Conservation (phyloP, 1,140 invertebrate genomes). For the Panonychus citri region DNA sequence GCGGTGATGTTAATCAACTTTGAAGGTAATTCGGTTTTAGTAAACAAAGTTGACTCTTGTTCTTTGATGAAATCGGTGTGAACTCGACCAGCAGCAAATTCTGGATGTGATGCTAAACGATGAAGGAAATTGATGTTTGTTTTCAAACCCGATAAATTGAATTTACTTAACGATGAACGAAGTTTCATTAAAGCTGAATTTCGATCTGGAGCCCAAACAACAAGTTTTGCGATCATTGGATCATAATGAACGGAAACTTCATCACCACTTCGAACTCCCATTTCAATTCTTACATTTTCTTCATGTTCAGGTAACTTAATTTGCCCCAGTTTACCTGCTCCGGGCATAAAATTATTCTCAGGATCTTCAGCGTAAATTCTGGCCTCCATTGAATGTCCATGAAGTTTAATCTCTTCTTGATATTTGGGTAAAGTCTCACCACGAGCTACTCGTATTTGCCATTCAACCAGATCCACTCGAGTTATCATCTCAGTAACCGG, state of each 20-base stretch:
- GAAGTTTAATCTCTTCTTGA: slow-evolving; percentile 49
- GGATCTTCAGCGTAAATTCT: slow-evolving; percentile 90
- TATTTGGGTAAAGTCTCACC: slow-evolving; percentile 52
- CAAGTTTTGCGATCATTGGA: slow-evolving; percentile 97
- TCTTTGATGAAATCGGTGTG: slow-evolving; percentile 90
- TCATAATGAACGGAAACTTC: slow-evolving; percentile 95
- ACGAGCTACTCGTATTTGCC: slow-evolving; percentile 65
- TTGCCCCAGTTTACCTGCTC: slow-evolving; percentile 31
- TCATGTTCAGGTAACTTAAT: neutral
- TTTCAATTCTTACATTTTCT: slow-evolving; percentile 17
- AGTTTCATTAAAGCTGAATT: slow-evolving; percentile 55
- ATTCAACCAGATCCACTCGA: slow-evolving; percentile 82
- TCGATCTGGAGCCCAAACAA: slow-evolving; percentile 75
- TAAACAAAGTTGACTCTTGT: slow-evolving; percentile 48
- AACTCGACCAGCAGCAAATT: slow-evolving; percentile 64
- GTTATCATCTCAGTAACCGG: slow-evolving; percentile 96
- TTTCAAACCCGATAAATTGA: slow-evolving; percentile 74
- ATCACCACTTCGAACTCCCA: slow-evolving; percentile 27
- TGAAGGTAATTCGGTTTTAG: neutral
- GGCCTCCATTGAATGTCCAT: slow-evolving; percentile 59
- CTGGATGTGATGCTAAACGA: slow-evolving; percentile 47
- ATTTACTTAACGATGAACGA: slow-evolving; percentile 46
- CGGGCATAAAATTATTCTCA: slow-evolving; percentile 66
- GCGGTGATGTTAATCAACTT: slow-evolving; percentile 21
- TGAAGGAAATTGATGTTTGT: slow-evolving; percentile 90